Conservation (phyloP, 2,113 vertebrate genomes). For the Synodontis membranacea region DNA sequence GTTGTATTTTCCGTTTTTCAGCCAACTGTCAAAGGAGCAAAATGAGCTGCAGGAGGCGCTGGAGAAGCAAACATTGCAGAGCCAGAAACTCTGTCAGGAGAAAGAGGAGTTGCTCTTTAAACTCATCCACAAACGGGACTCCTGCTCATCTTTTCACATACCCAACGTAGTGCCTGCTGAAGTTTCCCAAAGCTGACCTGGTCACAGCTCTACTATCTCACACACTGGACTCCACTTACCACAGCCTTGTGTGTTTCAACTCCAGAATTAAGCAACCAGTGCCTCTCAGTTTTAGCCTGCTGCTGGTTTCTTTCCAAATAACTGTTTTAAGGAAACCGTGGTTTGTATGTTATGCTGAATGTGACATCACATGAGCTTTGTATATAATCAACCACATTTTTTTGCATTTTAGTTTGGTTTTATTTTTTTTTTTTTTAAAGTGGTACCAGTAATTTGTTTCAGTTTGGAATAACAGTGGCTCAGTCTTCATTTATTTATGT, state of each 20-base stretch:
- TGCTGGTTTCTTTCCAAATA: constrained; percentile 14
- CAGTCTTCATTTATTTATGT: not conserved
- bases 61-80: constrained; percentile 76
- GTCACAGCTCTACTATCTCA: not conserved
- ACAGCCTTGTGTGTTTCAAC: not conserved
- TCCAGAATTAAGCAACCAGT: not conserved
- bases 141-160: constrained; percentile 69
- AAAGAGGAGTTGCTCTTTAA: constrained; percentile 90
- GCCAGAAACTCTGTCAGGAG: constrained; percentile 77
- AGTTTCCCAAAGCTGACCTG: constrained; percentile 63
- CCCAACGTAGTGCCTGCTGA: constrained; percentile 59
- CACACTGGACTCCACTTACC: constrained; percentile 1
- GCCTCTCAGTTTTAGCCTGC: constrained; percentile 1
- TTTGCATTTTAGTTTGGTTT: not conserved
- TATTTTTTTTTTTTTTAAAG: not conserved
- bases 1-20: constrained; percentile 54
- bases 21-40: constrained; percentile 84
- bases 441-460: constrained; percentile 1
- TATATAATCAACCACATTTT: not conserved
- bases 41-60: constrained; percentile 73
- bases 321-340: constrained; percentile 17
- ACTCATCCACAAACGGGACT: constrained; percentile 68
- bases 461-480: constrained; percentile 17
- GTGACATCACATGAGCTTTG: constrained; percentile 7
- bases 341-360: constrained; percentile 16